Conservation (phyloP, 1,140 invertebrate species). For the Psilanteris sp. region DNA sequence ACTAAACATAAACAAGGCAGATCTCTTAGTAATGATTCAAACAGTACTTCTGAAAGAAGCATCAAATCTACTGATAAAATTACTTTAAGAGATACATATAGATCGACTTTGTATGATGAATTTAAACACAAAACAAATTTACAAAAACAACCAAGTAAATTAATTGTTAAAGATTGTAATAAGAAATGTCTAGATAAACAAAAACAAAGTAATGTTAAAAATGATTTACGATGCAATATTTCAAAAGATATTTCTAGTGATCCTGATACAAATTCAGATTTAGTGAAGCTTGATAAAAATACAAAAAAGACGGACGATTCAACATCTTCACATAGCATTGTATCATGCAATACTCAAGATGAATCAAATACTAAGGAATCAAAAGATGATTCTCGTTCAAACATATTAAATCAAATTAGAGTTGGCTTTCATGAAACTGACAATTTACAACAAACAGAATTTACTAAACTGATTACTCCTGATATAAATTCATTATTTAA, state of each 20-base stretch:
- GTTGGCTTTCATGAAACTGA: constrained; percentile 74
- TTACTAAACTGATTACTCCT: constrained; percentile 73
- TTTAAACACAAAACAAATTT: constrained; percentile 66
- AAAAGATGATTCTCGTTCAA: constrained; percentile 63
- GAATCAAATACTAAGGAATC: constrained; percentile 62
- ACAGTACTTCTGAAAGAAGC: constrained; percentile 59
- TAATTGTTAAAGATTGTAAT: constrained; percentile 60
- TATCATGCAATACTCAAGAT: constrained; percentile 38
- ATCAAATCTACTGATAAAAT: constrained; percentile 68
- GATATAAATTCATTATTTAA: constrained; percentile 73
- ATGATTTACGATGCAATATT: constrained; percentile 61
- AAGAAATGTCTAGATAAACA: constrained; percentile 69
- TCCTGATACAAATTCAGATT: constrained; percentile 60
- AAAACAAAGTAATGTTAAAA: constrained; percentile 67
- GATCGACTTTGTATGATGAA: constrained; percentile 41
- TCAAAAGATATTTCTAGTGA: constrained; percentile 69
- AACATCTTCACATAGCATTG: constrained; percentile 31
- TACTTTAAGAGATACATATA: constrained; percentile 64
- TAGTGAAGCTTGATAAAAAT: constrained; percentile 63
- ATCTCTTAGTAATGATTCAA: constrained; percentile 70
- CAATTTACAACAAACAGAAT: constrained; percentile 72
- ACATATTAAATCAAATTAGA: constrained; percentile 71
- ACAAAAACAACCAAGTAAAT: constrained; percentile 66
- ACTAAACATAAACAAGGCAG: constrained; percentile 64
- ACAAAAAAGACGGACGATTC: constrained; percentile 40